These are phyloP conservation scores for Alauda arvensis DNA, from an alignment of 2,797 vertebrate genomes.

Conservation along the genomic window DNA sequence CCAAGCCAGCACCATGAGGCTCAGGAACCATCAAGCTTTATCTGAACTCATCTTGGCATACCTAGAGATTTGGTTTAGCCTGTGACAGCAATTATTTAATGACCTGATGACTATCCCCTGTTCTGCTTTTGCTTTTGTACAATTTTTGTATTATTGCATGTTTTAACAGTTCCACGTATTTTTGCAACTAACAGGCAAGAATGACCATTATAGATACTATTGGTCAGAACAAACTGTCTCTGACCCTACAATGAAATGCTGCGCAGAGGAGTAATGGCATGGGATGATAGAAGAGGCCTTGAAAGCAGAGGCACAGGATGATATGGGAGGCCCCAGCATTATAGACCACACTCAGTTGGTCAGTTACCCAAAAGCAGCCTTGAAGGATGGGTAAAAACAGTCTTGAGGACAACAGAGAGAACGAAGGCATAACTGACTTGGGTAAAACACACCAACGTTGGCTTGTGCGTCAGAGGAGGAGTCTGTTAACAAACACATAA, in stretches of 20 bases:
- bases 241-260: neutral
- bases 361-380: neutral
- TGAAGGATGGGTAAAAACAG: neutral
- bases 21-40: neutral
- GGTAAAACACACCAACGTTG: neutral
- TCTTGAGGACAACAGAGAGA: neutral
- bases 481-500: neutral
- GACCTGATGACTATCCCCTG: neutral
- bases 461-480: neutral
- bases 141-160: neutral
- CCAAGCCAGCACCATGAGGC: neutral
- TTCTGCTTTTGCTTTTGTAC: neutral
- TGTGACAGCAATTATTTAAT: neutral
- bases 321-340: accelerated
- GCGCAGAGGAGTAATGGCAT: accelerated
- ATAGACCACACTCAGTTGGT: neutral
- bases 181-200: neutral
- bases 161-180: neutral
- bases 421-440: neutral
- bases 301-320: neutral
- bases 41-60: neutral
- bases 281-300: neutral
- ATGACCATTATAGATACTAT: neutral
- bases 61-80: neutral
- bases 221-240: neutral